Evolutionary conservation across 2,113 vertebrate genomes (phyloP).

Genomic region (Pithys albifrons): DNA sequence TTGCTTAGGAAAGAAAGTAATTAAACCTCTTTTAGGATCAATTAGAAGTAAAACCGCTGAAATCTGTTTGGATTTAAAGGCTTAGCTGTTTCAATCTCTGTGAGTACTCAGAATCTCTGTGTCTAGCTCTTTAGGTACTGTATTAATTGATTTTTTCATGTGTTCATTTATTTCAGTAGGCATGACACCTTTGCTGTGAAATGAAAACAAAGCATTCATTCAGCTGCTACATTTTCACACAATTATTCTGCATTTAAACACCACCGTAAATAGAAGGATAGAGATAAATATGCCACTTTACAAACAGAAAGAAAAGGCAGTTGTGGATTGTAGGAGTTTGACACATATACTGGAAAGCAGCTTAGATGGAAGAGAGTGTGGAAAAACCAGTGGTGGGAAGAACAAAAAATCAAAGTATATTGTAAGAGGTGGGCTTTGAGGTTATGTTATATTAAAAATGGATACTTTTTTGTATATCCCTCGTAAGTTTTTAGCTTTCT

Average conservation of each 20-base stretch:
- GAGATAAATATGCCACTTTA: not conserved
- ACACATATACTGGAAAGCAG: not conserved
- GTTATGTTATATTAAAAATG: not conserved
- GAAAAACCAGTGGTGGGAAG: not conserved
- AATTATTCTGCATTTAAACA: not conserved
- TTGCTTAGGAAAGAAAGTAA: slow-evolving; percentile 5
- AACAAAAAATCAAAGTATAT: not conserved
- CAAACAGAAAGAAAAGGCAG: not conserved
- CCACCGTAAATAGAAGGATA: not conserved
- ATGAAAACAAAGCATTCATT: not conserved
- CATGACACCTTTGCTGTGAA: not conserved
- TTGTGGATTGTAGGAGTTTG: not conserved
- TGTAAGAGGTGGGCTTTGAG: not conserved
- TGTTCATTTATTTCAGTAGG: not conserved
- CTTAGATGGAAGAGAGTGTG: not conserved
- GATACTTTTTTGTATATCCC: not conserved
- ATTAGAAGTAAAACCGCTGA: not conserved
- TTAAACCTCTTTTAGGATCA: slow-evolving; percentile 27
- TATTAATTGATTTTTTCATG: not conserved
- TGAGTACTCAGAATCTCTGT: not conserved
- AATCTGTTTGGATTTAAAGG: slow-evolving; percentile 23
- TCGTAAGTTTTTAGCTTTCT: not conserved
- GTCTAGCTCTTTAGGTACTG: not conserved
- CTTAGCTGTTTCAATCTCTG: slow-evolving; percentile 9
- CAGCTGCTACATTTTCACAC: not conserved